Evolutionary conservation across 1,140 invertebrate genomes (phyloP).

Genomic region (Sesamia nonagrioides): DNA sequence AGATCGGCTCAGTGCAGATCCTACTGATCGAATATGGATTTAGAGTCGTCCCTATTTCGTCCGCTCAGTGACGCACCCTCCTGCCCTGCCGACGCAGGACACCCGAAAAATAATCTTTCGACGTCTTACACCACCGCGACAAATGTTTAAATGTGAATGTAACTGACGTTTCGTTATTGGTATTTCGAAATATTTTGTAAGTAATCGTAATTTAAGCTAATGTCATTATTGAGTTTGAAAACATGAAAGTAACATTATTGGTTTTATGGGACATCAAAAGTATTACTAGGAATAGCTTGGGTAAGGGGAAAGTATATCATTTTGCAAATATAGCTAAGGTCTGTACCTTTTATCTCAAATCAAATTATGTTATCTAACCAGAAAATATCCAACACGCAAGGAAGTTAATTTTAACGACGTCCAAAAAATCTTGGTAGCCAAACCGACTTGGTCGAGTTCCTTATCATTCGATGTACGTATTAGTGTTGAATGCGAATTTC

Average conservation of each 20-base stretch:
- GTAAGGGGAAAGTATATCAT: no score
- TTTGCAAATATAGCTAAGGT: no score
- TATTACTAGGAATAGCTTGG: no score
- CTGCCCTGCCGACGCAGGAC: slow-evolving; percentile 74
- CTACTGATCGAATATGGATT: slow-evolving; percentile 86
- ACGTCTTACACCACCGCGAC: slow-evolving; percentile 31
- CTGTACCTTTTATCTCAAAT: no score
- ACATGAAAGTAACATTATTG: no score
- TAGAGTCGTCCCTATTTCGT: slow-evolving; percentile 79
- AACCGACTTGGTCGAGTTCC: slow-evolving; percentile 68
- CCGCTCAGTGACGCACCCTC: slow-evolving; percentile 72
- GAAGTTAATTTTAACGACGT: slow-evolving; percentile 10
- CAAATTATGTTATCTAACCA: neutral
- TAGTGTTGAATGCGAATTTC: slow-evolving; percentile 77
- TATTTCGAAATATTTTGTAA: slow-evolving; percentile 1
- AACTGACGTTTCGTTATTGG: slow-evolving; percentile 37
- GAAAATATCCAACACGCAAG: neutral
- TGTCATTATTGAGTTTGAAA: neutral
- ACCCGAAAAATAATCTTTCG: slow-evolving; percentile 81
- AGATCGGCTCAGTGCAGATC: slow-evolving; percentile 83
- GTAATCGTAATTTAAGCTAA: neutral
- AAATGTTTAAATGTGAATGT: slow-evolving; percentile 38
- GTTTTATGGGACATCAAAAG: no score
- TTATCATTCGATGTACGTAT: slow-evolving; percentile 76
- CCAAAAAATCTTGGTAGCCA: slow-evolving; percentile 52